Conservation (phyloP, 2,113 vertebrate genomes). For the Calidris pugnax region DNA sequence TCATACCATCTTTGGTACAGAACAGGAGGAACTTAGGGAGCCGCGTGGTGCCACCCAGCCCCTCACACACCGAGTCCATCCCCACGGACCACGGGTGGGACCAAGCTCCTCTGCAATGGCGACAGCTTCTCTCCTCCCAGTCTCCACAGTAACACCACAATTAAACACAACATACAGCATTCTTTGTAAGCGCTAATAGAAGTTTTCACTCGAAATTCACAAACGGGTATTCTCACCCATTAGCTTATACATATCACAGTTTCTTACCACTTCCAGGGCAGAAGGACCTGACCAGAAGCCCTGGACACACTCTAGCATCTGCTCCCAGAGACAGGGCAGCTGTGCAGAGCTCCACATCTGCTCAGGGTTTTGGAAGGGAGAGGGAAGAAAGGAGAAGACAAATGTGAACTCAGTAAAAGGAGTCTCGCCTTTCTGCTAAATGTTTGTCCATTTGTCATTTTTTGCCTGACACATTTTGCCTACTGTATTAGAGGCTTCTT, state of each 20-base stretch:
- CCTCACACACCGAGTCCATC: background rate
- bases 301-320: background rate
- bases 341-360: background rate
- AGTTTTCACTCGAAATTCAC: background rate
- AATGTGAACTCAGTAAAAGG: background rate
- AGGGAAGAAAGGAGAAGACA: background rate
- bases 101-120: background rate
- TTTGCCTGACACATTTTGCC: background rate
- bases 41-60: background rate
- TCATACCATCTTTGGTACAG: constrained; percentile 36
- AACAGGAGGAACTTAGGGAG: background rate
- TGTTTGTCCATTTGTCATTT: background rate
- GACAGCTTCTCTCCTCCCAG: background rate
- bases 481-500: background rate
- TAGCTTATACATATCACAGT: constrained; percentile 18
- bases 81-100: background rate
- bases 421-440: background rate
- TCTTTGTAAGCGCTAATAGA: background rate
- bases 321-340: background rate
- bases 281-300: background rate
- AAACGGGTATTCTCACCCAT: background rate
- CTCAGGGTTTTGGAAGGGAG: background rate
- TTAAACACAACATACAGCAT: background rate
- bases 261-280: constrained; percentile 16
- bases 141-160: background rate